Evolutionary conservation across 2,797 vertebrate species (phyloP), one percentile per base, ranked within the genome.

Genomic region (Thripadectes ignobilis): DNA sequence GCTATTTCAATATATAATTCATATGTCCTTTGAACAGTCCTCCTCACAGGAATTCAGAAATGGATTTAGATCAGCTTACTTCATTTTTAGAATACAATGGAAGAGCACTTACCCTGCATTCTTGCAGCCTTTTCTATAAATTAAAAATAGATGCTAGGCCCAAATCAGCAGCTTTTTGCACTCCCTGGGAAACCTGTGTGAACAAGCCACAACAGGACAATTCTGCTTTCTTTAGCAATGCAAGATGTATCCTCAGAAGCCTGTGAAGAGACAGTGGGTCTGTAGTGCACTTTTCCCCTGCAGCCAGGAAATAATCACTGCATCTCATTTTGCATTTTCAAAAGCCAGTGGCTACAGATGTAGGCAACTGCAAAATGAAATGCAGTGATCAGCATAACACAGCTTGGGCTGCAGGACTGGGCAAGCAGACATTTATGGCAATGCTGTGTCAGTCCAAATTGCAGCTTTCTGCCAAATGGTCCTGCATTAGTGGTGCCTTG

Each of bases 1-100:
- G 88, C 68, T 87, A 92, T 93, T 94, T 95, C 83, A 77, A 83
- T 95, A 75, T 92, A 94, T 96, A 96, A 96, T 96, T 97, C 68
- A 92, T 96, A 77, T 22, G 46, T 91, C 80, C 83, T 89, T 89
- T 93, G 87, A 95, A 91, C 62, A 89, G 82, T 77, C n/a, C 71
- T 88, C 76, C 89, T 93, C 67, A 45, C 51, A 93, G 93, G 85
- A 96, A 81, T 91, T 89, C 43, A 92, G 88, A 95, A 89, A 89
- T 95, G 93, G 92, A 80, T 95, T 96, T 91, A 87, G 86, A 95
- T 91, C 58, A 68, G 68, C 74, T 92, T 95, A 72, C 92, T 95
- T 94, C 85, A 85, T 87, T 95, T 96, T 92, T 92, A 77, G 86
- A 91, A 69, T 93, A 96, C 83, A 92, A 84, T 80, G 84, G 54